These are phyloP conservation scores for Catostylus mosaicus DNA, from an alignment of 30 jellyfish, hydroid and myxozoan species.

Conservation along the genomic window DNA sequence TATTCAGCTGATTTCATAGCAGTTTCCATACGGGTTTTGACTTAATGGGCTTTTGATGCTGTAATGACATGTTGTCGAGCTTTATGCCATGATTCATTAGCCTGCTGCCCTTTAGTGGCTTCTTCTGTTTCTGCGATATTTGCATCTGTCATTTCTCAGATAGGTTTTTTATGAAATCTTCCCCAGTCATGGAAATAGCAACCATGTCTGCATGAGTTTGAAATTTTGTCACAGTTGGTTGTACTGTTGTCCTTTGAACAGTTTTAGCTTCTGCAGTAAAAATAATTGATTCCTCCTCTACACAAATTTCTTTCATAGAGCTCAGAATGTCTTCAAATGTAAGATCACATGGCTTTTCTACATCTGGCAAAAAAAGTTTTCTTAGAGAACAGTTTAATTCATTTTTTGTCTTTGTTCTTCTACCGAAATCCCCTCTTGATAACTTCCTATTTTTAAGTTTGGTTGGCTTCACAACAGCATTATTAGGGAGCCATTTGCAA, in stretches of 20 bases:
- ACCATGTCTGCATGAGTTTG: not conserved
- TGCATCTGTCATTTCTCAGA: not conserved
- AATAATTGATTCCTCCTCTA: slow-evolving; percentile 6
- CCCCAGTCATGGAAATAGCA: not conserved
- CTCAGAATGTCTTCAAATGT: not conserved
- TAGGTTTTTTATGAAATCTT: not conserved
- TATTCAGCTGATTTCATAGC: not conserved
- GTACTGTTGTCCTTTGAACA: not conserved
- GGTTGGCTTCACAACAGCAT: slow-evolving; percentile 5
- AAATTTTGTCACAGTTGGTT: not conserved
- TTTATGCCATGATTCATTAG: slow-evolving; percentile 9
- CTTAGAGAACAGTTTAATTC: slow-evolving; percentile 24
- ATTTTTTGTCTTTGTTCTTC: slow-evolving; percentile 34
- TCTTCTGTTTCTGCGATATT: not conserved
- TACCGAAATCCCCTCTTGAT: slow-evolving; percentile 34
- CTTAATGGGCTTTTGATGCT: slow-evolving; percentile 42
- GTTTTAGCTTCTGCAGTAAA: slow-evolving; percentile 17
- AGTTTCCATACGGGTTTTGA: slow-evolving; percentile 26
- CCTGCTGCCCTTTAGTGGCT: slow-evolving; percentile 23
- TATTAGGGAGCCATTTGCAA: slow-evolving; percentile 50
- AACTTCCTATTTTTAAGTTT: slow-evolving; percentile 17
- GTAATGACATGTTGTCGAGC: slow-evolving; percentile 24
- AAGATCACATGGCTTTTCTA: not conserved
- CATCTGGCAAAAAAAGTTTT: slow-evolving; percentile 14
- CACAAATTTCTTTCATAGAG: slow-evolving; percentile 1